phyloP scores from a whole-genome alignment of 2,113 vertebrate species.

The Lophura nycthemera region DNA sequence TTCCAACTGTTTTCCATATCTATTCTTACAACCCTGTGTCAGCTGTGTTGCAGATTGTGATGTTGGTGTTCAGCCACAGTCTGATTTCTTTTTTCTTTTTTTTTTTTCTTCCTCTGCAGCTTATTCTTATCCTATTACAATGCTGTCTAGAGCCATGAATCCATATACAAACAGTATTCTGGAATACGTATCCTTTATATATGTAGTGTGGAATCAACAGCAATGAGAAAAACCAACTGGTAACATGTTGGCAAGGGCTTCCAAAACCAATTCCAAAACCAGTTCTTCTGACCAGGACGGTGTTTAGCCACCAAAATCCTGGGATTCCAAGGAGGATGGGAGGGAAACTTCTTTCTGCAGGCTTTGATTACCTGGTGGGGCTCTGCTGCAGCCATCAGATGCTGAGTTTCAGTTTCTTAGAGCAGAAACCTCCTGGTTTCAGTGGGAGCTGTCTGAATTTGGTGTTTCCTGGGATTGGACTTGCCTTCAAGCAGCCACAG shows the following conservation, averaged over 20 bases:
- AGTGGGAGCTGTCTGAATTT: not conserved
- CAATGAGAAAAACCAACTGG: fast-evolving
- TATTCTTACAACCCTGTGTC: not conserved
- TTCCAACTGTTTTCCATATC: not conserved
- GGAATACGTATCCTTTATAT: conserved; percentile 92
- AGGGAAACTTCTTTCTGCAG: not conserved
- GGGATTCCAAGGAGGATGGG: not conserved
- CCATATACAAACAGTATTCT: conserved; percentile 90
- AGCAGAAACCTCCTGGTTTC: not conserved
- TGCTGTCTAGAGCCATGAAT: conserved; percentile 91
- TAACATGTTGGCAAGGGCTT: not conserved
- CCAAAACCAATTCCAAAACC: not conserved
- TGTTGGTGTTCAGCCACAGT: not conserved
- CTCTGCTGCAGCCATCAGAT: not conserved
- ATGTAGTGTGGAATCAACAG: not conserved
- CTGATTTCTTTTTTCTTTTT: not conserved
- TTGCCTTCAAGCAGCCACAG: not conserved
- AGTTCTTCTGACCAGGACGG: fast-evolving
- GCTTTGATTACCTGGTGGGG: not conserved
- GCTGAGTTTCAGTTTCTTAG: fast-evolving
- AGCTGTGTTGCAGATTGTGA: not conserved
- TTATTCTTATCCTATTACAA: conserved; percentile 88
- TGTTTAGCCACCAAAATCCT: not conserved
- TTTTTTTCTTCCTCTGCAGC: conserved; percentile 75
- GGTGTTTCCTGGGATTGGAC: not conserved